These are phyloP conservation scores for Plebejus anna DNA, from an alignment of 2,888 invertebrate genomes.

Conservation along the genomic window DNA sequence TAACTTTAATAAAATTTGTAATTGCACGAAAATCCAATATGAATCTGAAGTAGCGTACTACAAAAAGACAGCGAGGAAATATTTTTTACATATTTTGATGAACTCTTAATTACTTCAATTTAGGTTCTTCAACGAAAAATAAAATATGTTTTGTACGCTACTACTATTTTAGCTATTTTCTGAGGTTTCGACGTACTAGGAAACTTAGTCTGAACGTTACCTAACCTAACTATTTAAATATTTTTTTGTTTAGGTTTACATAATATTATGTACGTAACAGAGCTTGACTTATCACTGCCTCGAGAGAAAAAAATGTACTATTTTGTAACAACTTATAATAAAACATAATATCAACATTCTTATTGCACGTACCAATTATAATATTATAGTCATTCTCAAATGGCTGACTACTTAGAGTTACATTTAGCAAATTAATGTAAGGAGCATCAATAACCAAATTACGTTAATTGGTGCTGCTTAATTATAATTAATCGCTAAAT, in stretches of 20 bases:
- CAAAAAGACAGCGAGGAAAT: slow-evolving; percentile 4
- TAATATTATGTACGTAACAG: too few relatives aligned
- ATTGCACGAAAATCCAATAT: slow-evolving; percentile 2
- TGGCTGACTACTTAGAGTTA: slow-evolving; percentile 5
- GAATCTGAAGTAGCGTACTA: slow-evolving; percentile 6
- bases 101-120: slow-evolving; percentile 12
- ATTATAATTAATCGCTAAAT: slow-evolving; percentile 27
- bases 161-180: neutral
- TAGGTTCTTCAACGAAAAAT: slow-evolving; percentile 12
- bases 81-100: neutral
- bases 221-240: too few relatives aligned
- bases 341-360: too few relatives aligned
- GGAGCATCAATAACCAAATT: slow-evolving; percentile 28
- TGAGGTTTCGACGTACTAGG: too few relatives aligned
- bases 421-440: slow-evolving; percentile 23
- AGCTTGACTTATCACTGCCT: too few relatives aligned
- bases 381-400: neutral
- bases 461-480: slow-evolving; percentile 15
- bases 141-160: neutral
- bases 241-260: too few relatives aligned
- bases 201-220: too few relatives aligned
- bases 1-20: slow-evolving; percentile 5
- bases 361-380: neutral
- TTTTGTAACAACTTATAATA: too few relatives aligned
- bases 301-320: too few relatives aligned